phyloP scores from a whole-genome alignment of 2,113 vertebrate genomes.

The Melanotaenia duboulayi region DNA sequence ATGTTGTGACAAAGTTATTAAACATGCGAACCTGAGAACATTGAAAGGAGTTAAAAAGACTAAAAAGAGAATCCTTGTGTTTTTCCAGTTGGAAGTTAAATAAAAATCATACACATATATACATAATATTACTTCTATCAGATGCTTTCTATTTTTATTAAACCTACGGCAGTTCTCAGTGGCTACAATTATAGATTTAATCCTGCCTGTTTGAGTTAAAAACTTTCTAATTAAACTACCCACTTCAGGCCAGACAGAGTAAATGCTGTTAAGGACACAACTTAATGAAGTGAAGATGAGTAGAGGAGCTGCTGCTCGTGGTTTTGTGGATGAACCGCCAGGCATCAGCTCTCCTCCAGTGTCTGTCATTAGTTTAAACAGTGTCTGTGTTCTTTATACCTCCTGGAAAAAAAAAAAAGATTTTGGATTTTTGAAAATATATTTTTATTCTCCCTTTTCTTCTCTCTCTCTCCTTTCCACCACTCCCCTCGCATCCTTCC shows the following conservation, averaged over 20 bases:
- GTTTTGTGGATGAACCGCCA: constrained; percentile 12
- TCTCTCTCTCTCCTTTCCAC: constrained; percentile 59
- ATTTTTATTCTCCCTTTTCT: constrained; percentile 83
- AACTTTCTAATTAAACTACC: constrained; percentile 6
- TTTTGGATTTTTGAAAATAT: constrained; percentile 72
- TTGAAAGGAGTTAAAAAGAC: too few species aligned
- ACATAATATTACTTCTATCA: too few species aligned
- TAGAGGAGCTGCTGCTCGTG: not conserved
- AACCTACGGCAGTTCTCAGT: not conserved
- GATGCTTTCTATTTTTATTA: not conserved
- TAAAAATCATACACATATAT: too few species aligned
- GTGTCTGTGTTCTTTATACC: constrained; percentile 60
- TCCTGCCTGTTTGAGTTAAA: constrained; percentile 1
- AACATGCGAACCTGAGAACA: too few species aligned
- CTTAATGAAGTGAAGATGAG: constrained; percentile 8
- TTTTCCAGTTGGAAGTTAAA: too few species aligned
- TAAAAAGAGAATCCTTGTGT: too few species aligned
- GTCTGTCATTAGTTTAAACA: constrained; percentile 18
- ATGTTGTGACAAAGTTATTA: too few species aligned
- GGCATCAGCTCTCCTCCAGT: not conserved
- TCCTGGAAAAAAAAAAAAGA: constrained; percentile 66
- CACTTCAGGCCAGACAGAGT: not conserved
- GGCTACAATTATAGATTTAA: not conserved
- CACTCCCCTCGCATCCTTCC: constrained; percentile 71
- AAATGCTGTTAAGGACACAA: constrained; percentile 3